Base-by-base conservation (phyloP, 1,140 invertebrate genomes). In the Diorhabda elongata region DNA sequence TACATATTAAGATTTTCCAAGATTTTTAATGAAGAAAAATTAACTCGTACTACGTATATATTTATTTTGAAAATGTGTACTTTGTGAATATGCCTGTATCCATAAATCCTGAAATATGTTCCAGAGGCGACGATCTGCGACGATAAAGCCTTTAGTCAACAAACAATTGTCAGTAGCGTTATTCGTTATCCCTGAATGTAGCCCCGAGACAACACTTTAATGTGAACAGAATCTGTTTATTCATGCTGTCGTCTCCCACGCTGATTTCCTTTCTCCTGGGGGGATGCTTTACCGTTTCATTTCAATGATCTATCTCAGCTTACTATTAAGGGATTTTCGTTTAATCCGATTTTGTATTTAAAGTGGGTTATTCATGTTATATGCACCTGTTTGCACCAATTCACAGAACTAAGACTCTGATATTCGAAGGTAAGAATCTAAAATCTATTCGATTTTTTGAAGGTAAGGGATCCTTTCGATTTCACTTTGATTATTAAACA, bases 241-340 rank as follows among this genome's bases (percentile, higher is more conserved):
- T 68, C 66, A 71, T 59, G 8, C 64, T 68, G 74, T 66, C 61
- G 61, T 67, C 74, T 75, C 74, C 74, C 74, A 75, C 74, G 74
- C 74, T 69, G 74, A 75, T 75, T 75, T 75, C 58, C 45, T n/a
- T 26, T 44, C 52, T 45, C 42, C 66, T 63, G 59, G 42, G 58
- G 67, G 69, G 67, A 69, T 69, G 63, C 70, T 69, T 71, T 71
- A 71, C 65, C 8, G 47, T 62, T 44, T 47, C 11, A 42, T 65
- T 65, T 52, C 47, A 52, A 52, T n/a, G 47, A 52, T 52, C 3
- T 52, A 52, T 52, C n/a, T 52, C 47, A 8, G 47, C 47, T 52
- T 52, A 8, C 47, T n/a, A 52, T 52, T 52, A 6, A n/a, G 47
- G 47, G 47, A 52, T 52, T 52, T 52, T 6, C 47, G 6, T 6